phyloP scores from a whole-genome alignment of 2,888 invertebrate genomes.

The Gnatocerus cornutus region DNA sequence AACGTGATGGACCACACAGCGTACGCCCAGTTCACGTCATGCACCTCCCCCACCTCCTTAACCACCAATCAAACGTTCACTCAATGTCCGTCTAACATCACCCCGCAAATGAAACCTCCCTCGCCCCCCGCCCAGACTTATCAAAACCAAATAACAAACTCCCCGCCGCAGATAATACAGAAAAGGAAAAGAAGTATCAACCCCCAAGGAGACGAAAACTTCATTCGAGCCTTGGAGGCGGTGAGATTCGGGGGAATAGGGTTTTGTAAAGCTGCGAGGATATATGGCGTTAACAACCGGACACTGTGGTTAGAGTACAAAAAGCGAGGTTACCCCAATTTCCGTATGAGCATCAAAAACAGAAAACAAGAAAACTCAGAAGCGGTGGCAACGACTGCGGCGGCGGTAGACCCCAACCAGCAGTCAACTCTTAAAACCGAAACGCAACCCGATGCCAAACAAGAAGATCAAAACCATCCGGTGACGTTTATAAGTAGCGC shows the following conservation, averaged over 20 bases:
- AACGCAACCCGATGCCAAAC: constrained; percentile 65
- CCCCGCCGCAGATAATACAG: constrained; percentile 70
- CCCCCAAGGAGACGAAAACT: constrained; percentile 88
- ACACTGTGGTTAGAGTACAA: constrained; percentile 91
- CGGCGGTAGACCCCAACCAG: constrained; percentile 14
- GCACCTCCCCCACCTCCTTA: constrained; percentile 74
- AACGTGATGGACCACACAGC: constrained; percentile 86
- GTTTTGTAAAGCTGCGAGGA: constrained; percentile 88
- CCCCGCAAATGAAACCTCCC: constrained; percentile 55
- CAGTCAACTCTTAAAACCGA: constrained; percentile 49
- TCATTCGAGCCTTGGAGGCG: constrained; percentile 86
- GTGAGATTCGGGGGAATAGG: constrained; percentile 89
- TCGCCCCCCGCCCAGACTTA: constrained; percentile 56
- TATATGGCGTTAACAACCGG: constrained; percentile 89
- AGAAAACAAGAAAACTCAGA: constrained; percentile 76
- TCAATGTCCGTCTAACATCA: constrained; percentile 40
- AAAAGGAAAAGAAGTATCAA: constrained; percentile 84
- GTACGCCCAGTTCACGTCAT: constrained; percentile 78
- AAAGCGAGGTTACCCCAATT: constrained; percentile 88
- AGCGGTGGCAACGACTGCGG: constrained; percentile 44
- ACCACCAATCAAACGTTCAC: constrained; percentile 54
- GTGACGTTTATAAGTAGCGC: constrained; percentile 77
- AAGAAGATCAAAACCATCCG: constrained; percentile 69
- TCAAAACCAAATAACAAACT: constrained; percentile 65
- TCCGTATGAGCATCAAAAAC: constrained; percentile 84